Conservation (phyloP, 2,888 invertebrate species). For the Cacoxenus indagator region DNA sequence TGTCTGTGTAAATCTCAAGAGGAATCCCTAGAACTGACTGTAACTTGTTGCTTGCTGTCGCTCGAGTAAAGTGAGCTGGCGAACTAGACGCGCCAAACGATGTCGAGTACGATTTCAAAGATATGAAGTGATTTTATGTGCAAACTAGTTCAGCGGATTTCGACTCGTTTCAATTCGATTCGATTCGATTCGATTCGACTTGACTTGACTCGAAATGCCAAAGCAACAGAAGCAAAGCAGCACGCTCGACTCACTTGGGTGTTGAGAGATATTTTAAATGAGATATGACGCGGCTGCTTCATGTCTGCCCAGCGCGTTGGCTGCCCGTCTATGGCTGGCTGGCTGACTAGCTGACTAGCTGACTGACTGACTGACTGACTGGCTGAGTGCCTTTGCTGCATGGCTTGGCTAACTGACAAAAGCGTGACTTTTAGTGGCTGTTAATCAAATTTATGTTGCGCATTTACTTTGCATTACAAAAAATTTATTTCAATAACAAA, state of each 20-base stretch:
- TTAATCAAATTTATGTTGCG: constrained; percentile 67
- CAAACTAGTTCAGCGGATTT: constrained; percentile 54
- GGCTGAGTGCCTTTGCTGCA: too few relatives aligned
- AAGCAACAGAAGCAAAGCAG: constrained; percentile 16
- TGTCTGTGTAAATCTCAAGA: constrained; percentile 53
- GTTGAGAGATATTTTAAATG: constrained; percentile 63
- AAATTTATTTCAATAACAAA: constrained; percentile 59
- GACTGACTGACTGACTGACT: constrained; percentile 20
- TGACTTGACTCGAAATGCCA: background rate
- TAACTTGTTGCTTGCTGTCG: constrained; percentile 25
- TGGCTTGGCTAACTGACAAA: too few relatives aligned
- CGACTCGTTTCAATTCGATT: constrained; percentile 19
- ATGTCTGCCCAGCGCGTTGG: constrained; percentile 30
- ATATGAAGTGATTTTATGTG: constrained; percentile 64
- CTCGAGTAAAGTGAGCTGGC: constrained; percentile 18
- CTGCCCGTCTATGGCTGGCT: background rate
- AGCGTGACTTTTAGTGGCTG: constrained; percentile 67
- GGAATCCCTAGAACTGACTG: constrained; percentile 57
- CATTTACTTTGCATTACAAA: constrained; percentile 64
- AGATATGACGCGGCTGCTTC: constrained; percentile 66
- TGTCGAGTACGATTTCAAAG: constrained; percentile 48
- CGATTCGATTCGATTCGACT: background rate
- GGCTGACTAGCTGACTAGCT: constrained; percentile 28
- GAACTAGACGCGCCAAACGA: constrained; percentile 10
- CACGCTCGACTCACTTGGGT: constrained; percentile 43